Evolutionary conservation across 1,140 invertebrate genomes (phyloP).

Genomic region (Tyrophagus putrescentiae): DNA sequence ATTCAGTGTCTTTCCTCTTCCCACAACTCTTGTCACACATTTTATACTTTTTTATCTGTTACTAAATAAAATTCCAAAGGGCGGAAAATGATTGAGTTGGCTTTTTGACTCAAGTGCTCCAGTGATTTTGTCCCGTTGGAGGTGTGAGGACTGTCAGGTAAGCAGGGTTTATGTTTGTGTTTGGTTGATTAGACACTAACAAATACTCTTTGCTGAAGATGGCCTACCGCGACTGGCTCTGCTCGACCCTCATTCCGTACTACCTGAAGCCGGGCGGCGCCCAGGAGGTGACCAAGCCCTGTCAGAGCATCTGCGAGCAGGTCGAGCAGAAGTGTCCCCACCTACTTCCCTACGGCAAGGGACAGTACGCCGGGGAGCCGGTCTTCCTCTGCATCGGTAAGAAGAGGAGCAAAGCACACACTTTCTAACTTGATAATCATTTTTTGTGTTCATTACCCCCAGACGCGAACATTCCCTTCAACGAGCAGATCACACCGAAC

Average conservation of each 20-base stretch:
- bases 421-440: background rate
- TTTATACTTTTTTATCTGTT: no score
- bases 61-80: no score
- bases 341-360: slow-evolving; percentile 26
- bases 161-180: no score
- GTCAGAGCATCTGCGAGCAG: slow-evolving; percentile 27
- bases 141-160: no score
- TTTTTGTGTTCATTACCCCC: background rate
- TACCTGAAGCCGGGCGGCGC: no score
- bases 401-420: no score
- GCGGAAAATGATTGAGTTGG: no score
- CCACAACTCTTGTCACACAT: no score
- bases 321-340: slow-evolving; percentile 29
- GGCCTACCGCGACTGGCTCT: slow-evolving; percentile 28
- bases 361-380: slow-evolving; percentile 29
- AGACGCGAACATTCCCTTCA: slow-evolving; percentile 1
- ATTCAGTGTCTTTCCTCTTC: no score
- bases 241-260: slow-evolving; percentile 26
- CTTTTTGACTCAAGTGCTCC: no score
- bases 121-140: no score
- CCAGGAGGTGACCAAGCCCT: slow-evolving; percentile 23
- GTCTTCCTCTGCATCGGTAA: slow-evolving; percentile 29
- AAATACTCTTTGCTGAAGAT: slow-evolving; percentile 24
- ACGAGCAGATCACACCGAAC: background rate
- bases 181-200: no score